Evolutionary conservation across 2,113 vertebrate genomes (phyloP).

Genomic region (Platysternon megacephalum): DNA sequence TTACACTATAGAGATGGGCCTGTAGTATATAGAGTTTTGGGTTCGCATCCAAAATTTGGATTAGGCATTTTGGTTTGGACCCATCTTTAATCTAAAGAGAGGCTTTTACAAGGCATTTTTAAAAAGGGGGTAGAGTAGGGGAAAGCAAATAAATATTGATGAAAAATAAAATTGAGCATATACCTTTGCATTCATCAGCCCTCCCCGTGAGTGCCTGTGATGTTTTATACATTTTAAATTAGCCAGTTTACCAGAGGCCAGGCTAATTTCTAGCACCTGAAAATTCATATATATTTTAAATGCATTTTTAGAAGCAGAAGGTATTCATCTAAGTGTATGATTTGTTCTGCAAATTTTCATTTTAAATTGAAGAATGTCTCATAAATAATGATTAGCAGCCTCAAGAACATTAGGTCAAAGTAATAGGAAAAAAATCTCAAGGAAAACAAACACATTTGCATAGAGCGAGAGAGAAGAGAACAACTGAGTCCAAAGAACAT

Average conservation of each 20-base stretch:
- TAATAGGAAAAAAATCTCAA: neutral
- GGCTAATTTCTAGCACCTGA: conserved; percentile 39
- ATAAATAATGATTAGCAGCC: conserved; percentile 3
- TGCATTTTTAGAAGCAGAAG: neutral
- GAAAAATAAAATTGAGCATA: conserved; percentile 15
- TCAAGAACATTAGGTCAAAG: conserved; percentile 2
- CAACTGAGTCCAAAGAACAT: neutral
- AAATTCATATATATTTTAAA: neutral
- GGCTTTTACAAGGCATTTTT: neutral
- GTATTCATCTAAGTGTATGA: conserved; percentile 21
- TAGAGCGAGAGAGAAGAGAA: accelerated
- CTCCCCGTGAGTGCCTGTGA: conserved; percentile 11
- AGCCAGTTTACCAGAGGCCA: conserved; percentile 7
- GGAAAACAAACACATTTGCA: neutral
- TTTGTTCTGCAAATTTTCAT: conserved; percentile 35
- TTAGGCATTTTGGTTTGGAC: neutral
- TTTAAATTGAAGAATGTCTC: conserved; percentile 33
- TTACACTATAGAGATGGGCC: neutral
- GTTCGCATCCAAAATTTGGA: neutral
- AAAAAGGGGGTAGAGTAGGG: neutral
- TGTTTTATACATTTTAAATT: conserved; percentile 45
- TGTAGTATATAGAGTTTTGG: neutral
- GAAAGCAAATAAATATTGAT: conserved; percentile 63
- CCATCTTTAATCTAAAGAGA: neutral
- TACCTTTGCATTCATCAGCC: conserved; percentile 1